Conservation (phyloP, 1,140 invertebrate species). For the Polypedilum pembai region DNA sequence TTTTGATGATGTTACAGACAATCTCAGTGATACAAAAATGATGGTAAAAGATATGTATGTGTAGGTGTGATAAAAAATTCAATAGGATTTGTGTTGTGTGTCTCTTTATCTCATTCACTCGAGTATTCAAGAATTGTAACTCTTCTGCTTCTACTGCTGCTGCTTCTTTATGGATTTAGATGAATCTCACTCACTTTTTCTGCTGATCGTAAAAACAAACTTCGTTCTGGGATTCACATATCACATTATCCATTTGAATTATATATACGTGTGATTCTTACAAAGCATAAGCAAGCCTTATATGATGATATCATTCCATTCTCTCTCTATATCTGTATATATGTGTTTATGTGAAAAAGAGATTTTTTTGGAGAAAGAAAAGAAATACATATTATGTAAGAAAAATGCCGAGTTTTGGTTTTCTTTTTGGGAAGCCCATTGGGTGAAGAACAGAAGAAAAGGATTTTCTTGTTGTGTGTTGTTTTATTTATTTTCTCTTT, state of each 20-base stretch:
- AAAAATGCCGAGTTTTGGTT: constrained; percentile 17
- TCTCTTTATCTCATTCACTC: neutral
- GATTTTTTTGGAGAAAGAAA: neutral
- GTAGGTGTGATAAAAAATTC: constrained; percentile 24
- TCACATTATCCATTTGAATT: constrained; percentile 27
- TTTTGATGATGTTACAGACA: constrained; percentile 27
- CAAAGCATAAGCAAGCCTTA: neutral
- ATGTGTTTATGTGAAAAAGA: neutral
- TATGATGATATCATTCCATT: neutral
- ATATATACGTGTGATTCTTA: constrained; percentile 25
- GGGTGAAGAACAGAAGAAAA: constrained; percentile 6
- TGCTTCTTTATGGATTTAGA: neutral
- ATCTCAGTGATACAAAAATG: constrained; percentile 23
- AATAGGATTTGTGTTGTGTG: constrained; percentile 16
- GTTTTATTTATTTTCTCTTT: neutral
- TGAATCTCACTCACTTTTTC: neutral
- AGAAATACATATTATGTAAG: constrained; percentile 2
- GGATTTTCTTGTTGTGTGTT: neutral
- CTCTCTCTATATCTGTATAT: neutral
- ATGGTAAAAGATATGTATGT: neutral
- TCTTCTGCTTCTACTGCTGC: neutral
- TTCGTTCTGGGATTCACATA: constrained; percentile 27
- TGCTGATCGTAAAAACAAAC: constrained; percentile 15
- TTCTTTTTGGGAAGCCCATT: neutral
- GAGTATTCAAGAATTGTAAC: neutral